Evolutionary conservation across 2,797 vertebrate species (phyloP).

Genomic region (Strix occidentalis): DNA sequence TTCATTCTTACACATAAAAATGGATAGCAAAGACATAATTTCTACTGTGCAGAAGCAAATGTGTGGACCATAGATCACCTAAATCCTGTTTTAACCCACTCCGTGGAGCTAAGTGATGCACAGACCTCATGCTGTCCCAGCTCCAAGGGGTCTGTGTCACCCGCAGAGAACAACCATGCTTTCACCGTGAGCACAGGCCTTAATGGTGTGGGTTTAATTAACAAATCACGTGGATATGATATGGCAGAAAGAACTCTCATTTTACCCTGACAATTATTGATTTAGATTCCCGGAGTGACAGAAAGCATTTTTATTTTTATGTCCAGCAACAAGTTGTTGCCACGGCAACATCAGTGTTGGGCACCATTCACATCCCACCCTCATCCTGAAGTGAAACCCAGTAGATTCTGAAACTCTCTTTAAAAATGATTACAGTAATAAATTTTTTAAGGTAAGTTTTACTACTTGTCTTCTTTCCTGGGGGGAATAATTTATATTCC

Average conservation of each 20-base stretch:
- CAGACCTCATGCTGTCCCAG: accelerated
- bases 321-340: conserved; percentile 72
- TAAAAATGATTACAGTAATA: conserved; percentile 5
- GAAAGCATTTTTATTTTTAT: conserved; percentile 62
- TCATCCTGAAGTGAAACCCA: conserved; percentile 55
- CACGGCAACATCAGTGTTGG: conserved; percentile 47
- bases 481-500: background rate
- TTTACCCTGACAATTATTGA: conserved; percentile 54
- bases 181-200: background rate
- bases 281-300: conserved; percentile 58
- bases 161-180: accelerated
- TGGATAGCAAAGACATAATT: accelerated
- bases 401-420: conserved; percentile 44
- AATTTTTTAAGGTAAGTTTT: background rate
- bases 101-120: background rate
- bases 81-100: too few species aligned
- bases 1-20: background rate
- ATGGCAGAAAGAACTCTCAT: background rate
- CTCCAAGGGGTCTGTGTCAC: accelerated
- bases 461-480: background rate
- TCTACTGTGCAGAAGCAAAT: background rate
- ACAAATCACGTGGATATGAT: accelerated
- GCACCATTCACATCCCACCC: conserved; percentile 23
- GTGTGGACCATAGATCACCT: background rate
- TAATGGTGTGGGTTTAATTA: background rate